Base-by-base conservation (phyloP, 2,113 vertebrate genomes). In the Eira barbara region DNA sequence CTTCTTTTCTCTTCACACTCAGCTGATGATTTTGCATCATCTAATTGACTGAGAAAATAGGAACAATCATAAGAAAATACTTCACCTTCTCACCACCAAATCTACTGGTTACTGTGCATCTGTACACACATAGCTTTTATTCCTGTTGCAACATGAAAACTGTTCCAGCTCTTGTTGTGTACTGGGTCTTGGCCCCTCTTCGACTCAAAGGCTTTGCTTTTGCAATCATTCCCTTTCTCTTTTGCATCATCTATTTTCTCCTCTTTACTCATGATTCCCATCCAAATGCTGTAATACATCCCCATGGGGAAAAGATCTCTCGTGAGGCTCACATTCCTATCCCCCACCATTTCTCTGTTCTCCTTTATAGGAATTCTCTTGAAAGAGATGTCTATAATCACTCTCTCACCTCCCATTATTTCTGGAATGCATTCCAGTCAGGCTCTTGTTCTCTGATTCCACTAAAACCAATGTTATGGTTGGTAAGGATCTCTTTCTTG, bases 401-500 rank as follows among this genome's bases (percentile, higher is more conserved):
- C 23, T 59, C 31, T 82, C 12, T 89, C 67, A 67, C 42, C 73
- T 89, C 78, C 47, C 13, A 8, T 91, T 61, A 65, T 86, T 61
- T 94, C 67, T 86, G 73, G 57, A 82, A 85, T n/a, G 81, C 20
- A 92, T 3, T 91, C 29, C 31, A 63, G 21, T 88, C 52, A 79
- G 29, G 23, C 20, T 61, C 45, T 89, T 94, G 52, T 87, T 10
- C 36, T 71, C 67, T 31, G 15, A 67, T 85, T 67, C 45, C 13
- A 83, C 29, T 90, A 78, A 95, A 92, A 89, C 57, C 18, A 65
- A 7, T 63, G 65, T 95, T 73, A 71, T 45, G 23, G 17, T 73
- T 47, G 71, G 39, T 80, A 96, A 89, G 80, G 63, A 71, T 71
- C 59, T 59, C 49, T 89, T 93, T 92, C 74, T 96, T 91, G 55